Percentiles rank a stretch among this genome's conserved stretches.
Evolutionary conservation across 2,888 invertebrate genomes (phyloP).

Genomic region (Stenichneumon culpator): DNA sequence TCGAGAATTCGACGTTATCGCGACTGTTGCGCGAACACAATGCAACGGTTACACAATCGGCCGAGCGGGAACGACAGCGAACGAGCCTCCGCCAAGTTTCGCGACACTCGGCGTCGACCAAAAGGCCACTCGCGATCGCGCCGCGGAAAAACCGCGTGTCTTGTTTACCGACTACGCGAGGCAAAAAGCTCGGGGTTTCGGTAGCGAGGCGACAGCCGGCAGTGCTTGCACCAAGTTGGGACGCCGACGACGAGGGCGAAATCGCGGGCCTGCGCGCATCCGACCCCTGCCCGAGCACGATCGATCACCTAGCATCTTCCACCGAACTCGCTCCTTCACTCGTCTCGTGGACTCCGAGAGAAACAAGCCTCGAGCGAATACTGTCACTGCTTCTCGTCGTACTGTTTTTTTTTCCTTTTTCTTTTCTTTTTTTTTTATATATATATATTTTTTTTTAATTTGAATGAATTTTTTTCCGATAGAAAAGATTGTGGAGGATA

Average conservation of each 20-base stretch:
- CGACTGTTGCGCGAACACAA: neutral
- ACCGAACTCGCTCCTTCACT: slow-evolving; percentile 1
- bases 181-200: slow-evolving; percentile 38
- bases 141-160: slow-evolving; percentile 47
- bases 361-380: neutral
- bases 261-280: slow-evolving; percentile 51
- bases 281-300: slow-evolving; percentile 47
- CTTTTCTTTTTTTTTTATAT: neutral
- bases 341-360: neutral
- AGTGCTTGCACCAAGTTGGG: slow-evolving; percentile 43
- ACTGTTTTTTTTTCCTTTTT: neutral
- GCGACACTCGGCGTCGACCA: neutral
- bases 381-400: neutral
- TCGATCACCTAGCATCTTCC: slow-evolving; percentile 47
- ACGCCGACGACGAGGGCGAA: slow-evolving; percentile 20
- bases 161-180: slow-evolving; percentile 58
- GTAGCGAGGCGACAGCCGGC: slow-evolving; percentile 48
- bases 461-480: too few relatives aligned
- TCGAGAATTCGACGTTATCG: slow-evolving; percentile 19
- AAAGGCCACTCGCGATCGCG: neutral
- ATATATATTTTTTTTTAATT: too few relatives aligned
- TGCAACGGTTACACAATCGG: neutral
- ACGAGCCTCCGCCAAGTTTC: neutral
- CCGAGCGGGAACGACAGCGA: neutral
- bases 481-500: too few relatives aligned